Percentiles rank a stretch among this genome's conserved stretches.
phyloP scores from a whole-genome alignment of 2,797 vertebrate genomes.

The Lophius americanus region DNA sequence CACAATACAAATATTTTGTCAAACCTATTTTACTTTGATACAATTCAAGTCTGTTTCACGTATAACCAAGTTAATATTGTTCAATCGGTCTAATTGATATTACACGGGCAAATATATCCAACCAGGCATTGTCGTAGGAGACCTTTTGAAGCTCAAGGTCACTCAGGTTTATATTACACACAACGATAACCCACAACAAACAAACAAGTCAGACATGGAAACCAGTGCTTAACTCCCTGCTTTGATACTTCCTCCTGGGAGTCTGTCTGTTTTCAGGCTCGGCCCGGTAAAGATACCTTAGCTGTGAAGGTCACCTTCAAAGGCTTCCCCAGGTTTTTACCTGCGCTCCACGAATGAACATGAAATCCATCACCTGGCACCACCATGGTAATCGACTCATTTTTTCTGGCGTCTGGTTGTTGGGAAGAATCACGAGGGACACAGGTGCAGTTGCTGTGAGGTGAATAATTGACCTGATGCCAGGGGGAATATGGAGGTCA shows the following conservation, averaged over 20 bases:
- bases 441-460: constrained; percentile 76
- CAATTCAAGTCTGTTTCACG: constrained; percentile 17
- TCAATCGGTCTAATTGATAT: constrained; percentile 52
- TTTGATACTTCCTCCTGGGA: constrained; percentile 63
- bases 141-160: constrained; percentile 70
- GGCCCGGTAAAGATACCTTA: constrained; percentile 62
- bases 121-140: constrained; percentile 51
- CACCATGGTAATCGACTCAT: constrained; percentile 79
- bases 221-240: constrained; percentile 34
- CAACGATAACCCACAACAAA: constrained; percentile 66
- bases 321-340: constrained; percentile 72
- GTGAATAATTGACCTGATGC: constrained; percentile 84
- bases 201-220: constrained; percentile 73
- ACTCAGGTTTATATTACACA: constrained; percentile 63
- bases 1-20: constrained; percentile 8
- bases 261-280: constrained; percentile 59
- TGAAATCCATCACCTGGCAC: constrained; percentile 84
- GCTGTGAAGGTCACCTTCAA: constrained; percentile 81
- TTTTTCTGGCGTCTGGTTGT: constrained; percentile 75
- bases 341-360: constrained; percentile 71
- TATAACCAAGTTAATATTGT: constrained; percentile 30
- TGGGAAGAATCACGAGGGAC: constrained; percentile 77
- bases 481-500: constrained; percentile 72
- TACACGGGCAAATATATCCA: constrained; percentile 36
- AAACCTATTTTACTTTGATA: constrained; percentile 34